Evolutionary conservation across 1,140 invertebrate species (phyloP), one percentile per base, ranked within the genome.

Genomic region (Prorops nasuta): DNA sequence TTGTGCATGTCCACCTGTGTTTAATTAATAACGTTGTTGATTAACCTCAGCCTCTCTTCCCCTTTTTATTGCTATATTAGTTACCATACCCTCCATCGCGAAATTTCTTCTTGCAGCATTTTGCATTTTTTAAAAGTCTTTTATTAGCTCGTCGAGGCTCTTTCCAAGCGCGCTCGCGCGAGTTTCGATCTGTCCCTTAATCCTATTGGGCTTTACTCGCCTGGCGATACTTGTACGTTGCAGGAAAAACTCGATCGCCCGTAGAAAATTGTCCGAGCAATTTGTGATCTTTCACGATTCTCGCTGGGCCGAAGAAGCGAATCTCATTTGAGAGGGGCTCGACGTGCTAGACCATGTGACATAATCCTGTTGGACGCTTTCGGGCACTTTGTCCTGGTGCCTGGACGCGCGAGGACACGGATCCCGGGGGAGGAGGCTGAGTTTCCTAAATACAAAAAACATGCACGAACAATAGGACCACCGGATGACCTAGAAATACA

Each of bases 221-320:
- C n/a, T n/a, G n/a, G n/a, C n/a, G n/a, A n/a, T n/a, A n/a, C n/a
- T n/a, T n/a, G n/a, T n/a, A n/a, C n/a, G n/a, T n/a, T n/a, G n/a
- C n/a, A n/a, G n/a, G n/a, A n/a, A n/a, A n/a, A n/a, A n/a, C n/a
- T 3, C 21, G 44, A 38, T 54, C 48, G 40, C 50, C 61, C 51
- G 65, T 69, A 60, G 58, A 68, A 70, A 69, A 70, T 73, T 71
- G 68, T 76, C 72, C 72, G 60, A 71, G 69, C 71, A 74, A 76
- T 73, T 72, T 72, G 61, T 61, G 64, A 64, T 71, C 59, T 65
- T 71, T 69, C 58, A 63, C 56, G 60, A 65, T 58, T 63, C 56
- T 56, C 46, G 54, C 51, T 58, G 55, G 48, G 54, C 58, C 63
- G 51, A 58, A 56, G 52, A 58, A 64, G 55, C 53, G 58, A 57